A percentile compares a stretch with the other conserved stretches of the same genome.
phyloP scores from a whole-genome alignment of 2,888 invertebrate genomes.

The Norana najaformis region DNA sequence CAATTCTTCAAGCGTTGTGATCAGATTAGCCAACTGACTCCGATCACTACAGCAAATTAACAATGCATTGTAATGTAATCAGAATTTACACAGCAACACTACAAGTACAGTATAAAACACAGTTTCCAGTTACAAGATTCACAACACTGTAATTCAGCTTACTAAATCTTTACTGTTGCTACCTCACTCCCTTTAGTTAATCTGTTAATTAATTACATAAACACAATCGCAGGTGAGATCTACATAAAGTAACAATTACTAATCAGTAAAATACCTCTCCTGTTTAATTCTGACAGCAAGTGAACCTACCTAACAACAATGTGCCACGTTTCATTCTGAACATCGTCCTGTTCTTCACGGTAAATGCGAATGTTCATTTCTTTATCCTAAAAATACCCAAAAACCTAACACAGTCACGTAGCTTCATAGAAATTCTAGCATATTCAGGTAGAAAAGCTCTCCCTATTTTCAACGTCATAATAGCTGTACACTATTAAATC shows the following conservation, averaged over 20 bases:
- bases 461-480: too few relatives aligned
- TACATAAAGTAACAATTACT: neutral
- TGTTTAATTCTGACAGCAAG: neutral
- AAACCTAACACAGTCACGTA: neutral
- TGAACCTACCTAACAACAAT: conserved; percentile 77
- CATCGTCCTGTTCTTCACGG: conserved; percentile 90
- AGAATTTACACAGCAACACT: neutral
- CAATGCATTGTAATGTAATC: neutral
- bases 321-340: conserved; percentile 79
- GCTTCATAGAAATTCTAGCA: too few relatives aligned
- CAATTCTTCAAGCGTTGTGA: conserved; percentile 65
- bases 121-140: neutral
- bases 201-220: too few relatives aligned
- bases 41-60: conserved; percentile 71
- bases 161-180: too few relatives aligned
- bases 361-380: conserved; percentile 88
- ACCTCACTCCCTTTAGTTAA: too few relatives aligned
- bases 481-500: too few relatives aligned
- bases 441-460: too few relatives aligned
- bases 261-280: neutral
- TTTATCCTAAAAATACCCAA: conserved; percentile 68
- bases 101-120: neutral
- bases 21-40: conserved; percentile 79
- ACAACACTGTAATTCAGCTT: neutral
- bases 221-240: too few relatives aligned